Base-by-base conservation (phyloP, 2,888 invertebrate species). In the Catocala fraxini region DNA sequence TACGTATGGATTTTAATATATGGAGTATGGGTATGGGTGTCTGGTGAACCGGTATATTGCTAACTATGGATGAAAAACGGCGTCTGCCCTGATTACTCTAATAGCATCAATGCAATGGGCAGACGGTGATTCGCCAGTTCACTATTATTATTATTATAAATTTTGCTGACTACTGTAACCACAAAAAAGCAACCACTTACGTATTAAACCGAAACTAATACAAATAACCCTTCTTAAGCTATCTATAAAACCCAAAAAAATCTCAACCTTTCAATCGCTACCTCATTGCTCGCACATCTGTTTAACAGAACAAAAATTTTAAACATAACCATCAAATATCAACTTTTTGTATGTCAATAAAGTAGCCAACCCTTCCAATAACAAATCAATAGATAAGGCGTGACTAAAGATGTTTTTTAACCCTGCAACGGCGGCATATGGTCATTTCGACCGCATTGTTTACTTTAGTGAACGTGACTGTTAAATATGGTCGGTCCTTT, bases 381-480 rank as follows among this genome's bases (percentile, higher is more conserved):
- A 62, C 68, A 81, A 84, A 88, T 87, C 86, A 84, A 89, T 88
- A 86, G 82, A 86, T 81, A 84, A 83, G 73, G 79, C 82, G 81
- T 88, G 81, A 86, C 85, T 73, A 80, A 69, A 74, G 77, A 80
- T 69, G 65, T 80, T 81, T 72, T 80, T 81, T 64, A 80, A 85
- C 85, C 85, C 85, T 79, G 25, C 25, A 25, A 82, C 79, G 71
- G 72, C 71, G 60, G 75, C 89, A 89, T 88, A 89, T 90, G 89
- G 85, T 72, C 71, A 74, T 57, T 83, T 63, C 10, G 58, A 65
- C 63, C 66, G 25, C 60, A 65, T 73, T 77, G 73, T 73, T 80
- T 73, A 48, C 70, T 80, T 79, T 73, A 74, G 65, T 71, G 73
- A 79, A 84, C 83, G 83, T 85, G 84, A 80, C 81, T 78, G 77